Conservation (phyloP, 2,888 invertebrate genomes). For the Protodeltote pygarga region DNA sequence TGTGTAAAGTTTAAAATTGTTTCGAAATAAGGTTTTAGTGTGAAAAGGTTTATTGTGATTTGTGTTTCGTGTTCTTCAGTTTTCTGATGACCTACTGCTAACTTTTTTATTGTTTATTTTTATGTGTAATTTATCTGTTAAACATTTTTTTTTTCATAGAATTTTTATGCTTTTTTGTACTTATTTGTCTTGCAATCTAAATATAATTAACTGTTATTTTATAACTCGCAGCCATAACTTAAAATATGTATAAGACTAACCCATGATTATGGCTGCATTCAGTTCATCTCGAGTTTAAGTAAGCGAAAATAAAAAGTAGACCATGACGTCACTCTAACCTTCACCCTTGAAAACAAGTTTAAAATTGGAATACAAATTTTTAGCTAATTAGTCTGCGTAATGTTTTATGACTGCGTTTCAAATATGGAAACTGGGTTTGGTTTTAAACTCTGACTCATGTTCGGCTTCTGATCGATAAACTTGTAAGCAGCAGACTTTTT, state of each 20-base stretch:
- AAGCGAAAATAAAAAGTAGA: not conserved
- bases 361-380: constrained; percentile 36
- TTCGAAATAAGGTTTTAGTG: not conserved
- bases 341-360: constrained; percentile 36
- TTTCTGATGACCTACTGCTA: constrained; percentile 18
- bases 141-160: no score
- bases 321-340: constrained; percentile 10
- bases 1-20: constrained; percentile 21
- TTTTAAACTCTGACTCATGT: constrained; percentile 65
- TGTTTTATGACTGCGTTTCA: constrained; percentile 36
- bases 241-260: not conserved
- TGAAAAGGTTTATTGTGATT: constrained; percentile 1
- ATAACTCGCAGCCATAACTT: constrained; percentile 7
- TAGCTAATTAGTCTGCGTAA: constrained; percentile 35
- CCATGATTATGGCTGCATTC: not conserved
- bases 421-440: constrained; percentile 51
- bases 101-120: not conserved
- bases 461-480: constrained; percentile 57
- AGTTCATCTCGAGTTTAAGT: no score
- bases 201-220: constrained; percentile 4
- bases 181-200: no score
- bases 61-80: constrained; percentile 19
- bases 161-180: no score
- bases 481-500: constrained; percentile 23
- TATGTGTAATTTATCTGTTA: no score